phyloP scores from a whole-genome alignment of 92 coral and sea anemone species.

The Phenganax marumi region DNA sequence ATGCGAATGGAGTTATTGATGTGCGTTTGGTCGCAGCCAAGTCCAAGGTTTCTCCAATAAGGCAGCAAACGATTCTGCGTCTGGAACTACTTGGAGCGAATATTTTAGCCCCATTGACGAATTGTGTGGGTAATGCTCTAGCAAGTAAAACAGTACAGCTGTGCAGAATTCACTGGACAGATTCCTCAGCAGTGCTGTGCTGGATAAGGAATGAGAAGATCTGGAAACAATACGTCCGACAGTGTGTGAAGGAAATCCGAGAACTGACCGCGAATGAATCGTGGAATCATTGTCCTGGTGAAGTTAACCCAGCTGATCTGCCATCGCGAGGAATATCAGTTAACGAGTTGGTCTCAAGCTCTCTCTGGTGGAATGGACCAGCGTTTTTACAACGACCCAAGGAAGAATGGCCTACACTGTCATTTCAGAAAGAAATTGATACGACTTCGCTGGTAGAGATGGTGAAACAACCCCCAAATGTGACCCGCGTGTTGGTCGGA shows the following conservation, averaged over 20 bases:
- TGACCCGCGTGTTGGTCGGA: conserved; percentile 21
- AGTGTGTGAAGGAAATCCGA: conserved; percentile 17
- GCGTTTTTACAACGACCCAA: conserved; percentile 13
- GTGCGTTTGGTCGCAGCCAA: conserved; percentile 25
- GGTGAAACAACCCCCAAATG: conserved; percentile 42
- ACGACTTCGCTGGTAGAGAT: neutral
- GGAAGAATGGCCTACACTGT: conserved; percentile 29
- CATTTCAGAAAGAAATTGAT: conserved; percentile 12
- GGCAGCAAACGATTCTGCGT: conserved; percentile 16
- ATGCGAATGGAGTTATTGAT: neutral
- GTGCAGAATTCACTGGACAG: conserved; percentile 24
- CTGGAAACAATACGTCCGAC: conserved; percentile 20
- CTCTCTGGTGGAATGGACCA: conserved; percentile 27
- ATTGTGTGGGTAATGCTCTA: conserved; percentile 7
- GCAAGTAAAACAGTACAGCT: neutral
- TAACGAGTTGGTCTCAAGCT: conserved; percentile 6
- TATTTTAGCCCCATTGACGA: conserved; percentile 27
- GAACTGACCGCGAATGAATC: conserved; percentile 6
- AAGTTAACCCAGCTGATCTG: conserved; percentile 9
- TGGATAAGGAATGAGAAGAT: conserved; percentile 14
- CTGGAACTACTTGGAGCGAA: conserved; percentile 27
- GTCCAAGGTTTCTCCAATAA: conserved; percentile 25
- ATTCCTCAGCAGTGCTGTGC: conserved; percentile 19
- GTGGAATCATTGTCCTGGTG: conserved; percentile 27
- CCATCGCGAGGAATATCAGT: conserved; percentile 22